These are phyloP conservation scores for Philaenus spumarius DNA, from an alignment of 1,140 invertebrate species.

Conservation along the genomic window DNA sequence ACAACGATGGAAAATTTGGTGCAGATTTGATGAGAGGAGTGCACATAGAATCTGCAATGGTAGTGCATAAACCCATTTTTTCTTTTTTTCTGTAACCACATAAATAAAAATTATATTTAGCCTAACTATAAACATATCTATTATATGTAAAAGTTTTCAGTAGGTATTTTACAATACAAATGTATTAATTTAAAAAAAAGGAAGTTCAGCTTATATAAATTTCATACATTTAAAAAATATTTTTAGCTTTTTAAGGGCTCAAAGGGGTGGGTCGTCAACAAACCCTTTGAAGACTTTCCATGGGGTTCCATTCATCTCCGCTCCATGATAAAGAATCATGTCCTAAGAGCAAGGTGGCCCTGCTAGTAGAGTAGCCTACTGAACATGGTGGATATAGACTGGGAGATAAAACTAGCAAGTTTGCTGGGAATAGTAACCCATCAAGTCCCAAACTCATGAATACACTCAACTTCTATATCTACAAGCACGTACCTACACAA, in stretches of 20 bases:
- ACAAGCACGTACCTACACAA: too few relatives aligned
- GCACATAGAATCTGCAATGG: conserved; percentile 60
- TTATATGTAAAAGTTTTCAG: conserved; percentile 4
- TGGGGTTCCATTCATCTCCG: too few relatives aligned
- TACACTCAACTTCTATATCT: too few relatives aligned
- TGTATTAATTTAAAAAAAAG: background rate
- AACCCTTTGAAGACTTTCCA: too few relatives aligned
- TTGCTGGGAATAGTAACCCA: too few relatives aligned
- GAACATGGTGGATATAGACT: too few relatives aligned
- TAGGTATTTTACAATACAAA: background rate
- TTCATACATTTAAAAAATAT: background rate
- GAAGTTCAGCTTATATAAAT: background rate
- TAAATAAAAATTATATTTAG: conserved; percentile 21
- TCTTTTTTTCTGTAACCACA: conserved; percentile 54
- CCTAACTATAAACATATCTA: conserved; percentile 17
- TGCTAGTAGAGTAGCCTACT: too few relatives aligned
- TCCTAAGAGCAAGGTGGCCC: too few relatives aligned
- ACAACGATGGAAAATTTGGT: conserved; percentile 56
- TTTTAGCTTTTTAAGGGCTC: background rate
- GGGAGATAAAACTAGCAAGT: too few relatives aligned
- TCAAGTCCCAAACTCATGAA: too few relatives aligned
- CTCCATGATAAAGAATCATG: too few relatives aligned
- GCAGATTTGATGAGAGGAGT: conserved; percentile 44
- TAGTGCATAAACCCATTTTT: conserved; percentile 58
- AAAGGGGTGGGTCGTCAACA: background rate